phyloP scores from a whole-genome alignment of 2,888 invertebrate genomes.

The Atrina japonica region DNA sequence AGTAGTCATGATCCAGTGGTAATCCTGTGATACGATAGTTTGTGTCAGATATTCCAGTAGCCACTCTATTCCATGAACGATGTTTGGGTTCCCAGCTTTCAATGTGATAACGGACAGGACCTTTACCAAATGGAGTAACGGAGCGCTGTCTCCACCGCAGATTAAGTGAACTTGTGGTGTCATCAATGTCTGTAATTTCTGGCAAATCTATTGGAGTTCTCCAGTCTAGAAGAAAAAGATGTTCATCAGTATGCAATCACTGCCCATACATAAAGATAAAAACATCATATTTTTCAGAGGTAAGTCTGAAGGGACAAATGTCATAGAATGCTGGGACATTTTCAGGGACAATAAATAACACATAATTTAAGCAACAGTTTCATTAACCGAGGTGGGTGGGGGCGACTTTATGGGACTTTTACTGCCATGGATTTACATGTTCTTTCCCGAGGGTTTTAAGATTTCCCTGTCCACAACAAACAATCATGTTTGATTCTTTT shows the following conservation, averaged over 20 bases:
- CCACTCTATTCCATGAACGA: slow-evolving; percentile 68
- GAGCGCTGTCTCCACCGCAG: slow-evolving; percentile 67
- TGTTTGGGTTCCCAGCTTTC: slow-evolving; percentile 69
- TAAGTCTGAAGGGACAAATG: too few relatives aligned
- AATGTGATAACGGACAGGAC: slow-evolving; percentile 64
- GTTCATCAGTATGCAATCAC: neutral
- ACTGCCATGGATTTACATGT: too few relatives aligned
- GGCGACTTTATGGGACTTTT: too few relatives aligned
- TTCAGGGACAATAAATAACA: too few relatives aligned
- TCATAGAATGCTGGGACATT: too few relatives aligned
- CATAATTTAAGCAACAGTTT: too few relatives aligned
- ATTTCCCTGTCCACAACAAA: too few relatives aligned
- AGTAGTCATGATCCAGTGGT: slow-evolving; percentile 96
- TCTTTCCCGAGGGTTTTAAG: too few relatives aligned
- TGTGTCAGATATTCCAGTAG: slow-evolving; percentile 69
- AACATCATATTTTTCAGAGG: too few relatives aligned
- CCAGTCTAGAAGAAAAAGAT: slow-evolving; percentile 51
- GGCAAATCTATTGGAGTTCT: slow-evolving; percentile 69
- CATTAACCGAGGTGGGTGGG: too few relatives aligned
- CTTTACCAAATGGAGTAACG: slow-evolving; percentile 54
- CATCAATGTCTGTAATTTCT: slow-evolving; percentile 70
- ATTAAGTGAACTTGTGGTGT: slow-evolving; percentile 60
- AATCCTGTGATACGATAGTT: slow-evolving; percentile 81
- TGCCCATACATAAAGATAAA: neutral
- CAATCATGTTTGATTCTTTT: too few relatives aligned